Conservation (phyloP, 2,888 invertebrate species). For the Acleris emargana region DNA sequence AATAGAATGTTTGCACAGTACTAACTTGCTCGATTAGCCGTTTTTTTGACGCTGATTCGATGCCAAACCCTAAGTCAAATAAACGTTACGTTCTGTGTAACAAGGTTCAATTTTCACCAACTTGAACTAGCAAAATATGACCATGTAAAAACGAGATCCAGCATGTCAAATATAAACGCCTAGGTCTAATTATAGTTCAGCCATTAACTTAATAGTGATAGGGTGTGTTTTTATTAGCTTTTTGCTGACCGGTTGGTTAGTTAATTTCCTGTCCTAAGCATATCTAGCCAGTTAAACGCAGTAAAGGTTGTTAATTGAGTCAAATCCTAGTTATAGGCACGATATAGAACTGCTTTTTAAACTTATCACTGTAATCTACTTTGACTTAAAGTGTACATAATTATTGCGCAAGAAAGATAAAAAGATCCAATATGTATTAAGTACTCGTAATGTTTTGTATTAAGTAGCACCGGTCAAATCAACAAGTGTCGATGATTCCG, state of each 20-base stretch:
- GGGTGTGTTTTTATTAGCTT: neutral
- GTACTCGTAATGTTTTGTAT: too few species aligned
- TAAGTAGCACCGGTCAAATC: too few species aligned
- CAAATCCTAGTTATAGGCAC: neutral
- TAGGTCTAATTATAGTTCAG: neutral
- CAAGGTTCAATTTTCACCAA: too few species aligned
- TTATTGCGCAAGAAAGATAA: too few species aligned
- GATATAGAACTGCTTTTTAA: constrained; percentile 7
- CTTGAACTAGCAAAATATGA: too few species aligned
- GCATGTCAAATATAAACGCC: neutral
- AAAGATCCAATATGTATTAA: too few species aligned
- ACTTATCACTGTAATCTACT: constrained; percentile 12
- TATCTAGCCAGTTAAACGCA: neutral
- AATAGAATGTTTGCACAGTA: too few species aligned
- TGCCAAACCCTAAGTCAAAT: too few species aligned
- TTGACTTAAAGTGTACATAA: neutral
- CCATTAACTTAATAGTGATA: neutral
- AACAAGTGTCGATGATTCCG: too few species aligned
- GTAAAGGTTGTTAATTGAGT: neutral
- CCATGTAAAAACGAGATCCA: neutral
- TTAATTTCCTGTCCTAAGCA: neutral
- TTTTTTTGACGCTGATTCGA: too few species aligned
- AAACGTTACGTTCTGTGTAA: too few species aligned
- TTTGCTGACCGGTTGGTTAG: neutral
- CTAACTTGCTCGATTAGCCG: too few species aligned